A percentile compares a stretch with the other conserved stretches of the same genome.
Conservation (phyloP, 1,140 invertebrate genomes). For the Anthonomus grandis region DNA sequence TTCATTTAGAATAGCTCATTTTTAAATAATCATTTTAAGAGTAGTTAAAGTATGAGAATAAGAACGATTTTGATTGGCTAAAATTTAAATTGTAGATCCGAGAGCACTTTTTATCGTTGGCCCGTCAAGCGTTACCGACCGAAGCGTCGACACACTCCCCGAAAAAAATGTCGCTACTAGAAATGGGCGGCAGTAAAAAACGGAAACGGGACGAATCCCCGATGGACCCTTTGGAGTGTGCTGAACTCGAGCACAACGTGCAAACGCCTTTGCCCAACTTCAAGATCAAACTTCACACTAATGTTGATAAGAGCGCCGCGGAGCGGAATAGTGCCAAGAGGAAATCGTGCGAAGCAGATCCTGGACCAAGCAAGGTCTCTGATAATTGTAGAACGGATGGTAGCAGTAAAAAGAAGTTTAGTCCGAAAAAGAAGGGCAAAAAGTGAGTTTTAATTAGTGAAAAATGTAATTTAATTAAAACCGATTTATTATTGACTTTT, state of each 20-base stretch:
- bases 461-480: too few relatives aligned
- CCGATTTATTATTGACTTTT: too few relatives aligned
- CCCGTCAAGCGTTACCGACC: slow-evolving; percentile 12
- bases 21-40: too few relatives aligned
- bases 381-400: too few relatives aligned
- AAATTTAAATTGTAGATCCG: slow-evolving; percentile 32
- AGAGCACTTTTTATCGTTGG: slow-evolving; percentile 35
- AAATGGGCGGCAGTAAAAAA: slow-evolving; percentile 38
- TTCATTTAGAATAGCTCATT: too few relatives aligned
- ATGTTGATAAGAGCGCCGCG: background rate
- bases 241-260: slow-evolving; percentile 11
- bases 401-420: too few relatives aligned
- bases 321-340: background rate
- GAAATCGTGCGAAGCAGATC: background rate
- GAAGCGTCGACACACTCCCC: background rate
- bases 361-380: background rate
- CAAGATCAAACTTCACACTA: background rate
- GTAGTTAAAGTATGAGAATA: too few relatives aligned
- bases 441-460: too few relatives aligned
- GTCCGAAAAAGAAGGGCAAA: too few relatives aligned
- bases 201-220: slow-evolving; percentile 31
- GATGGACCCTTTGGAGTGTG: slow-evolving; percentile 2
- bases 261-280: slow-evolving; percentile 25
- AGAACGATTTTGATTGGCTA: too few relatives aligned
- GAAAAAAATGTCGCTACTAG: slow-evolving; percentile 24